A percentile compares a stretch with the other conserved stretches of the same genome.
Conservation (phyloP, 1,140 invertebrate species). For the Tetraneura akinire region DNA sequence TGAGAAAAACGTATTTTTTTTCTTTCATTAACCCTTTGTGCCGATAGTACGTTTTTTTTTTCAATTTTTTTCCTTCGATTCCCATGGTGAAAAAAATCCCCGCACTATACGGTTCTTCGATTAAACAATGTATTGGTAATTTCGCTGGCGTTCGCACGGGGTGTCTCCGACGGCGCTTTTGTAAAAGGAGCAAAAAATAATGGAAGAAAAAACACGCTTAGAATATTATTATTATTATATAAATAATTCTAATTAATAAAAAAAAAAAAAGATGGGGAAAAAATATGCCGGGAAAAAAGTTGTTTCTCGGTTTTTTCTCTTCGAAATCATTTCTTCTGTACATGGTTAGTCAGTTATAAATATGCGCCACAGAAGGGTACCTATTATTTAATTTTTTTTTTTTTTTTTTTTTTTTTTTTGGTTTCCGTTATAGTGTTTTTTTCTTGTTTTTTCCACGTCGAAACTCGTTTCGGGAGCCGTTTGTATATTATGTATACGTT, state of each 20-base stretch:
- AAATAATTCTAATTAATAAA: constrained; percentile 41
- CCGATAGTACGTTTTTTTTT: constrained; percentile 8
- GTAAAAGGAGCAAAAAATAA: constrained; percentile 8
- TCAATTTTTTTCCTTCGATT: neutral
- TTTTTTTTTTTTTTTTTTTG: no score
- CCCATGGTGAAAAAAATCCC: constrained; percentile 29
- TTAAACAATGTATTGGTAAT: constrained; percentile 48
- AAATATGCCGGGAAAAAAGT: neutral
- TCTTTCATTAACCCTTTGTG: constrained; percentile 32
- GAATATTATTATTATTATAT: no score
- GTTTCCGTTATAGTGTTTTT: constrained; percentile 38
- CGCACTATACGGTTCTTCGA: no score
- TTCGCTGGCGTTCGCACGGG: constrained; percentile 34
- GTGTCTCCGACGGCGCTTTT: neutral
- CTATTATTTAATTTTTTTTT: no score
- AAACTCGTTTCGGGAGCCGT: constrained; percentile 18
- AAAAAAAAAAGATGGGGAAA: neutral
- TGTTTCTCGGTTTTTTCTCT: constrained; percentile 28
- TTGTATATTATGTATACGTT: no score
- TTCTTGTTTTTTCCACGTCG: neutral
- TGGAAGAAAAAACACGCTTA: no score
- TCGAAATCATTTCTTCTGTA: neutral
- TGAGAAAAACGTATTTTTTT: constrained; percentile 26
- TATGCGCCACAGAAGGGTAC: neutral
- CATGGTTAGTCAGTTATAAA: neutral